Conservation (phyloP, 2,113 vertebrate species). For the Pollachius pollachius region DNA sequence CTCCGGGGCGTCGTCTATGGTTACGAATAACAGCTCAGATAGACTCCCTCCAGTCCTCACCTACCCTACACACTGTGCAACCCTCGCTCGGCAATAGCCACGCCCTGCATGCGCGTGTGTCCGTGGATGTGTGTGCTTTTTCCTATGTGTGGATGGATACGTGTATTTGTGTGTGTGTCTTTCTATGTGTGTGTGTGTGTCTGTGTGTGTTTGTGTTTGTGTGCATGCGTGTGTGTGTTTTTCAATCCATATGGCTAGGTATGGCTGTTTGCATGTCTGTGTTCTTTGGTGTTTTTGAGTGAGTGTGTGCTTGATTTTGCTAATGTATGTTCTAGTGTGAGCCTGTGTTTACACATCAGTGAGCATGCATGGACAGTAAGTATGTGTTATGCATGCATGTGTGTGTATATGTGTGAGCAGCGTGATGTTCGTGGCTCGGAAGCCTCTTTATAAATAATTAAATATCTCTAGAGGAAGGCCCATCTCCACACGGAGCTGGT, state of each 20-base stretch:
- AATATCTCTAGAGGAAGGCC: conserved; percentile 50
- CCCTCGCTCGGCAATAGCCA: too few species aligned
- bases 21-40: conserved; percentile 58
- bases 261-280: background rate
- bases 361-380: background rate
- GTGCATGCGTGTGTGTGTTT: background rate
- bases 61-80: conserved; percentile 19
- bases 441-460: conserved; percentile 61
- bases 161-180: background rate
- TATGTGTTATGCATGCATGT: conserved; percentile 1
- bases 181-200: conserved; percentile 12
- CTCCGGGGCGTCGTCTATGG: conserved; percentile 54
- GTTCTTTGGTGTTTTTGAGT: too few species aligned
- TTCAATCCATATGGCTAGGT: too few species aligned
- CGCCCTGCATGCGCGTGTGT: background rate
- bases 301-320: too few species aligned
- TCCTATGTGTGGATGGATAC: too few species aligned
- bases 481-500: background rate
- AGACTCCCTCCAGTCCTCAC: conserved; percentile 35
- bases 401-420: background rate
- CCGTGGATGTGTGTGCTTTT: background rate
- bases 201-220: conserved; percentile 5
- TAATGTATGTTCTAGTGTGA: too few species aligned
- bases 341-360: too few species aligned
- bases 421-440: conserved; percentile 26